Conservation (phyloP, 2,113 vertebrate species). For the Nycticorax nycticorax region DNA sequence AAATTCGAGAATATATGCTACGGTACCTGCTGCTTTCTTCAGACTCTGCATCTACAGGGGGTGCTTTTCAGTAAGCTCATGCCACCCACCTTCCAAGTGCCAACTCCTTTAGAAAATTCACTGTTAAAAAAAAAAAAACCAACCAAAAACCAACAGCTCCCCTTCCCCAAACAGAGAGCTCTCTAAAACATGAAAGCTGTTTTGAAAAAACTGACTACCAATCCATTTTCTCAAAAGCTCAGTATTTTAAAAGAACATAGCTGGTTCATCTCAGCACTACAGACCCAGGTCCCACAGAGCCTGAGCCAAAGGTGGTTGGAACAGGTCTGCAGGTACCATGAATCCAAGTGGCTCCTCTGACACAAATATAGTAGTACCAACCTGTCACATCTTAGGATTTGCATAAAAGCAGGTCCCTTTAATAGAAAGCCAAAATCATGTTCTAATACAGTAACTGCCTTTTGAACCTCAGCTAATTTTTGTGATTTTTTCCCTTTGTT, state of each 20-base stretch:
- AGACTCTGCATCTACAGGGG: not conserved
- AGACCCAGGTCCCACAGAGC: not conserved
- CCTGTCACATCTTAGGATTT: not conserved
- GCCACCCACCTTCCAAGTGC: not conserved
- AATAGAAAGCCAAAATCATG: not conserved
- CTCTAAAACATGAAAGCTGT: not conserved
- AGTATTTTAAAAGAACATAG: not conserved
- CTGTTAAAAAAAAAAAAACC: not conserved
- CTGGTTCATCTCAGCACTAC: not conserved
- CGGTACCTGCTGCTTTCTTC: not conserved
- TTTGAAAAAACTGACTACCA: not conserved
- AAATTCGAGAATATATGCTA: not conserved
- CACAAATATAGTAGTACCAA: not conserved
- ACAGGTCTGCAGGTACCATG: not conserved
- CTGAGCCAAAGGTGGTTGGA: not conserved
- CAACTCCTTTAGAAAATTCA: not conserved
- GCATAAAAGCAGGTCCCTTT: not conserved
- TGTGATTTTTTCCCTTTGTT: not conserved
- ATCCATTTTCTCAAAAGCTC: not conserved
- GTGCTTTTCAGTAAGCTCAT: not conserved
- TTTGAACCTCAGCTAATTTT: not conserved
- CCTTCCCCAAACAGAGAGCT: not conserved
- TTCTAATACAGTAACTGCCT: not conserved
- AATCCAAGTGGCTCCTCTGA: not conserved
- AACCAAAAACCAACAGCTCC: rapidly evolving